phyloP scores from a whole-genome alignment of 2,797 vertebrate species.

The Gila robusta region DNA sequence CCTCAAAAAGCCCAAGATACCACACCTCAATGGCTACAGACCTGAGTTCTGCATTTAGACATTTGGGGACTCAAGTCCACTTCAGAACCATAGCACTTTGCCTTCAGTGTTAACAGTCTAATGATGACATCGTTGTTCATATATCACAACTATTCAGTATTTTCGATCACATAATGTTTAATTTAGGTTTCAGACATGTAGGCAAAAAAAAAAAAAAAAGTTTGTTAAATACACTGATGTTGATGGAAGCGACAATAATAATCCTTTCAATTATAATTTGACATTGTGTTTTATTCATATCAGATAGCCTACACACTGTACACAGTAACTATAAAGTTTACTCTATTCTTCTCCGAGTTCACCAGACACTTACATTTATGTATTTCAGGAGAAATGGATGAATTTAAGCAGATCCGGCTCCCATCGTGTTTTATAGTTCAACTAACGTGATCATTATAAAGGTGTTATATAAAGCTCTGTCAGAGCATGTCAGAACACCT shows the following conservation, averaged over 20 bases:
- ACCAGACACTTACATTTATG: no score
- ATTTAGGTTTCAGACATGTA: not conserved
- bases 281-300: not conserved
- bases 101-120: not conserved
- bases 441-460: not conserved
- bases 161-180: not conserved
- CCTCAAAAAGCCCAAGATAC: not conserved
- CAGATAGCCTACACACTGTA: not conserved
- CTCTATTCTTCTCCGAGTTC: not conserved
- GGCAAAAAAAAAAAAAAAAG: not conserved
- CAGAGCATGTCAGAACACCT: no score
- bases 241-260: not conserved
- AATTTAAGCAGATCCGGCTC: not conserved
- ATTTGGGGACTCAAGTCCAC: not conserved
- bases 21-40: constrained; percentile 51
- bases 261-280: not conserved
- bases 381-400: no score
- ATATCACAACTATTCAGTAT: not conserved
- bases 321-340: not conserved
- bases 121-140: not conserved
- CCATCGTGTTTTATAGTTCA: not conserved
- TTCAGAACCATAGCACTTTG: not conserved
- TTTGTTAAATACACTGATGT: not conserved
- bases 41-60: not conserved
- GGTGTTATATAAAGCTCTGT: no score